Percentiles rank a stretch among this genome's conserved stretches.
phyloP scores from a whole-genome alignment of 2,113 vertebrate species.

The Centropus bengalensis region DNA sequence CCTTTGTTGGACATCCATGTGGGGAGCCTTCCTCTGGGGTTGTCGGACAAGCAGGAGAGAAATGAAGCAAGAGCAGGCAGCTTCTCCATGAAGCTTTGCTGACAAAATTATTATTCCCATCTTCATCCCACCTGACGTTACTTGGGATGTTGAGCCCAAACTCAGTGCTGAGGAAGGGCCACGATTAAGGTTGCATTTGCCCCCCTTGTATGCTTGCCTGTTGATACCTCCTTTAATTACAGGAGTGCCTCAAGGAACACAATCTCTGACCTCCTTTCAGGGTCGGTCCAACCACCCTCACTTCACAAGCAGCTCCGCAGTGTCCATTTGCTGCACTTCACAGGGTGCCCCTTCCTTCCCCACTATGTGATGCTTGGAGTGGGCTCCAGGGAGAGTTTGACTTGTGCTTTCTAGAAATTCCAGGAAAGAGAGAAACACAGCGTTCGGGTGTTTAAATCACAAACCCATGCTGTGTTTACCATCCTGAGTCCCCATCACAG shows the following conservation, averaged over 20 bases:
- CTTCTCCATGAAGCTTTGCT: neutral
- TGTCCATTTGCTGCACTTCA: neutral
- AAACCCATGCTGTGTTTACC: neutral
- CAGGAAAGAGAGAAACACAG: neutral
- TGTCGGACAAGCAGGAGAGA: neutral
- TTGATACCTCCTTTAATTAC: neutral
- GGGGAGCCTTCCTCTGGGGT: neutral
- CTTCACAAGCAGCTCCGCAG: neutral
- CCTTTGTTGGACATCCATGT: neutral
- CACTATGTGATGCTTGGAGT: no score
- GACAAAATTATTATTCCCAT: neutral
- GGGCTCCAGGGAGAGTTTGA: no score
- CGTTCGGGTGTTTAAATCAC: neutral
- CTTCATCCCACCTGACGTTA: accelerated
- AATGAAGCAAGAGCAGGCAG: no score
- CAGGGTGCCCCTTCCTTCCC: no score
- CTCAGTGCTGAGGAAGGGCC: neutral
- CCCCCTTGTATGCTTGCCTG: neutral
- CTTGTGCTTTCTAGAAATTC: neutral
- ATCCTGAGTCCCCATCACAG: neutral
- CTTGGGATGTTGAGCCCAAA: neutral
- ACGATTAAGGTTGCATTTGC: no score
- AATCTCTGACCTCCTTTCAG: neutral
- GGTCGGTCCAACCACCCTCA: accelerated
- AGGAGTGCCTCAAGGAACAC: accelerated